Percentiles rank a stretch among this genome's conserved stretches.
Conservation (phyloP, 2,888 invertebrate genomes). For the Melipona bicolor region DNA sequence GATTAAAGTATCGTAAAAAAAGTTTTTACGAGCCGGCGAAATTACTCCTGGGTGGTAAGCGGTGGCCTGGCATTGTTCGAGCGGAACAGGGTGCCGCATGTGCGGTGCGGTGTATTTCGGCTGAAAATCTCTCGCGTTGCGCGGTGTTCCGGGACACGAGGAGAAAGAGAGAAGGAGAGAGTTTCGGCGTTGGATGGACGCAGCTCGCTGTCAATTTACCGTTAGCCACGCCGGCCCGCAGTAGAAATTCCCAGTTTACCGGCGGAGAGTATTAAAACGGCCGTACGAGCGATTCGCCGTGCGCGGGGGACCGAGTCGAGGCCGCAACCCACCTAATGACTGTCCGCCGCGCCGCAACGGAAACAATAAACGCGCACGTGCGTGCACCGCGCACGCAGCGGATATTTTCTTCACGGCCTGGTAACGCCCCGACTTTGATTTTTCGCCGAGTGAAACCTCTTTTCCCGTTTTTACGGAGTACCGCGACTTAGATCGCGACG, state of each 20-base stretch:
- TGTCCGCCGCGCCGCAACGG: slow-evolving; percentile 38
- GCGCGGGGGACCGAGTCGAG: slow-evolving; percentile 55
- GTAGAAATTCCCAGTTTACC: slow-evolving; percentile 44
- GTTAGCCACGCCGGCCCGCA: slow-evolving; percentile 36
- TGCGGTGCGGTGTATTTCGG: neutral
- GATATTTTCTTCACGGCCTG: neutral
- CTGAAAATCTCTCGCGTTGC: slow-evolving; percentile 3
- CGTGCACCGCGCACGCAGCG: neutral
- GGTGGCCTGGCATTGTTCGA: slow-evolving; percentile 39
- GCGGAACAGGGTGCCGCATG: neutral
- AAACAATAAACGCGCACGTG: slow-evolving; percentile 32
- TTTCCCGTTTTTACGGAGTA: neutral
- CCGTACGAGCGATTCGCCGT: slow-evolving; percentile 35
- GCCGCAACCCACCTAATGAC: slow-evolving; percentile 56
- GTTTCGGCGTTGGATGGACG: neutral
- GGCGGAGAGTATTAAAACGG: slow-evolving; percentile 24
- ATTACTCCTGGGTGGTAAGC: slow-evolving; percentile 66
- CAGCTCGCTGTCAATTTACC: slow-evolving; percentile 56
- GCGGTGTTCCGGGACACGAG: neutral
- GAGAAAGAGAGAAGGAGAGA: neutral
- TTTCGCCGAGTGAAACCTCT: neutral
- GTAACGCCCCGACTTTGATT: slow-evolving; percentile 12
- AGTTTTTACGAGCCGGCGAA: slow-evolving; percentile 65
- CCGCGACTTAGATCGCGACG: neutral
- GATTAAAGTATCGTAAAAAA: slow-evolving; percentile 76